Base-by-base conservation (phyloP, 2,888 invertebrate genomes). In the Lepidonotus clava region DNA sequence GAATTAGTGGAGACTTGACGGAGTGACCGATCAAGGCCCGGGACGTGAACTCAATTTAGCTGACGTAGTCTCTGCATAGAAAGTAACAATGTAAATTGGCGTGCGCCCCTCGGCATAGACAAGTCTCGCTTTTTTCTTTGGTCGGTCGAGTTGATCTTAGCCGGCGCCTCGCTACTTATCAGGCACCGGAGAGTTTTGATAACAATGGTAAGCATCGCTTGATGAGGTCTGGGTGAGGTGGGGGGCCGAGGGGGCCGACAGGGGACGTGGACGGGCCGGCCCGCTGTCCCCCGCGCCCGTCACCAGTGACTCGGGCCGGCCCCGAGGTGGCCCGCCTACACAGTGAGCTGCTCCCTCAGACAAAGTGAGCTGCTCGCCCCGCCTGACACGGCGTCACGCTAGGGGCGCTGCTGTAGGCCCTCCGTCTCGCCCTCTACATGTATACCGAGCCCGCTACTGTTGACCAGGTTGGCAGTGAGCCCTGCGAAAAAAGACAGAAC, bases 171-270 rank as follows among this genome's bases (percentile, higher is more conserved):
- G 38, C 36, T 2, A 5, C 36, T 71, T 71, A 71, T 71, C 71
- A 36, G 71, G n/a, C 71, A 71, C 71, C 14, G 38, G 71, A 71
- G 71, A 24, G 71, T 5, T 34, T 71, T 71, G 71, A 71, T 71
- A 71, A 71, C 71, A 71, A 71, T 11, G 71, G 71, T 71, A 71
- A 71, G 71, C 71, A 71, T 32, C 1, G 1, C 71, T 34, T 71
- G 71, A 71, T 71, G 71, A 71, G 71, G 34, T 36, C 71, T 1
- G 71, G 71, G 71, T 32, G 24, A 4, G 24, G 24, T 14, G 32
- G 66, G 28, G 32, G 28, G 2, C 28, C 8, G 8, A 46, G 46
- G 46, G 46, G 46, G 8, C 8, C 32, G 24, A 11, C 66, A 11
- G 1, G 66, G 14, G 66, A 11, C n/a, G n/a, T n/a, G n/a, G n/a